Conservation (phyloP, 1,140 invertebrate genomes). For the Akabosia matsudoensis region DNA sequence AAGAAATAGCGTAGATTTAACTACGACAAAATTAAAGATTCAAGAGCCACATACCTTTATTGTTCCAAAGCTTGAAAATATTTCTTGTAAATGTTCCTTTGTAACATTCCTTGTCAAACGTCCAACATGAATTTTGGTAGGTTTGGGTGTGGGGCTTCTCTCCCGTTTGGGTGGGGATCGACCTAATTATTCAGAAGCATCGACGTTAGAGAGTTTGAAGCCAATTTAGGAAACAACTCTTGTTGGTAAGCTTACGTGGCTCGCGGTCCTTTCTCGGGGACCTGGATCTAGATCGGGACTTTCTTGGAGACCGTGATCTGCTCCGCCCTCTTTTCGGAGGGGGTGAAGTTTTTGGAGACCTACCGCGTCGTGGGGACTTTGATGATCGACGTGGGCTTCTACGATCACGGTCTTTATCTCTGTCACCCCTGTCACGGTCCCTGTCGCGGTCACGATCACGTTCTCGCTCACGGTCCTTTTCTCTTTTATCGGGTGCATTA, state of each 20-base stretch:
- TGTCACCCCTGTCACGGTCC: slow-evolving; percentile 1
- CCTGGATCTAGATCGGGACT: slow-evolving; percentile 1
- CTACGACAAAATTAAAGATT: neutral
- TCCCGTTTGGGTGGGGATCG: slow-evolving; percentile 55
- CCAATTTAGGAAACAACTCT: no score
- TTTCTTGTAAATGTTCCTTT: slow-evolving; percentile 86
- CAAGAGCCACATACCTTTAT: slow-evolving; percentile 68
- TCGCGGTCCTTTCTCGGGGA: slow-evolving; percentile 26
- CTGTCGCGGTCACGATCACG: slow-evolving; percentile 24
- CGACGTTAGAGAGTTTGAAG: no score
- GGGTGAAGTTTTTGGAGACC: slow-evolving; percentile 28
- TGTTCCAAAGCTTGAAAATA: slow-evolving; percentile 87
- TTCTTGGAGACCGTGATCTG: slow-evolving; percentile 28
- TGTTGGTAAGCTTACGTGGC: slow-evolving; percentile 8
- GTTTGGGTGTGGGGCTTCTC: slow-evolving; percentile 77
- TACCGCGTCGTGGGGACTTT: slow-evolving; percentile 17
- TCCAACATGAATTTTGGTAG: slow-evolving; percentile 88
- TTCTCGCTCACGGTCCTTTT: slow-evolving; percentile 2
- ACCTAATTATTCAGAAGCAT: neutral
- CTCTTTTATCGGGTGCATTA: neutral
- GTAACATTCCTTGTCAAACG: slow-evolving; percentile 87
- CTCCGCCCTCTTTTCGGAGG: neutral
- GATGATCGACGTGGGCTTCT: neutral
- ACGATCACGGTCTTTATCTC: slow-evolving; percentile 19
- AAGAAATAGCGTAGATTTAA: neutral